Evolutionary conservation across 2,888 invertebrate genomes (phyloP).

Genomic region (Acronicta alni): DNA sequence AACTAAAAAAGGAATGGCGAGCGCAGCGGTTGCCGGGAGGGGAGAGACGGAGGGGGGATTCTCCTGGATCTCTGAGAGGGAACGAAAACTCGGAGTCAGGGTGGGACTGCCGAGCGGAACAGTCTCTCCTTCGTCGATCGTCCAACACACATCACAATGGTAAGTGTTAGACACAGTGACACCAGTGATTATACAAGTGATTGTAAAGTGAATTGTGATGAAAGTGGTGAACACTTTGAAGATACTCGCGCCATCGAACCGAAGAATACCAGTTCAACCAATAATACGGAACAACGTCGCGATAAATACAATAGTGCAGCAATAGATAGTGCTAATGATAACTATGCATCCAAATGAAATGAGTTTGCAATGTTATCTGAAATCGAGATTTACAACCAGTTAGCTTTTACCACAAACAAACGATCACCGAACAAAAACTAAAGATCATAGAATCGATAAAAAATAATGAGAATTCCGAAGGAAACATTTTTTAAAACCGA

Average conservation of each 20-base stretch:
- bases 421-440: background rate
- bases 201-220: conserved; percentile 64
- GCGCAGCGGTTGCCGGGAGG: conserved; percentile 58
- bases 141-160: conserved; percentile 86
- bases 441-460: background rate
- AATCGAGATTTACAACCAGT: background rate
- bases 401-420: background rate
- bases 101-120: conserved; percentile 87
- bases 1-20: conserved; percentile 87
- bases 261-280: conserved; percentile 14
- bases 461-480: background rate
- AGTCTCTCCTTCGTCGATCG: conserved; percentile 87
- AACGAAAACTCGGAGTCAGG: conserved; percentile 84
- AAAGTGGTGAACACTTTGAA: conserved; percentile 55
- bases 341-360: background rate
- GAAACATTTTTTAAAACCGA: background rate
- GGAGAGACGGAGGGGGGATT: conserved; percentile 63
- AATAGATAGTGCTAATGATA: conserved; percentile 24
- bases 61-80: conserved; percentile 73
- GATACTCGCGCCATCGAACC: conserved; percentile 22
- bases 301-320: conserved; percentile 27
- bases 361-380: conserved; percentile 2
- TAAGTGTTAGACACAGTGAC: conserved; percentile 74
- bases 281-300: conserved; percentile 17
- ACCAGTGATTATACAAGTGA: conserved; percentile 60